phyloP scores from a whole-genome alignment of 2,797 vertebrate species.

The Enteromius treurensis region DNA sequence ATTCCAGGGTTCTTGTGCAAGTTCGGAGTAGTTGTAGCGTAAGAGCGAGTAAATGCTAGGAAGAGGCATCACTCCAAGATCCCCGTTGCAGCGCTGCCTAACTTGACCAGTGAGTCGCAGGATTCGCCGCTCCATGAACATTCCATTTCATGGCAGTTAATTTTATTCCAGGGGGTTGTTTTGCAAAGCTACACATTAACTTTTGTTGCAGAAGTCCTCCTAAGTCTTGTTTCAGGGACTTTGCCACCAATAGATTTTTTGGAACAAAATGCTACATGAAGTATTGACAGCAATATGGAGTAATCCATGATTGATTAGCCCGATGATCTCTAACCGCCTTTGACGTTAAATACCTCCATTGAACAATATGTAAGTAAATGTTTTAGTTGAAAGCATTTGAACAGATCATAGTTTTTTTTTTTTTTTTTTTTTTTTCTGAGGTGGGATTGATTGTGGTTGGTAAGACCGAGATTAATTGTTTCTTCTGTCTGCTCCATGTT shows the following conservation, averaged over 20 bases:
- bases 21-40: constrained; percentile 13
- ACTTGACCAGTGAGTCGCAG: background rate
- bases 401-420: background rate
- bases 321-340: background rate
- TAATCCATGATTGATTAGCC: constrained; percentile 15
- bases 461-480: constrained; percentile 7
- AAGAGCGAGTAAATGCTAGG: background rate
- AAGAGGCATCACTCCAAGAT: constrained; percentile 18
- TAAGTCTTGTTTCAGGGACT: constrained; percentile 14
- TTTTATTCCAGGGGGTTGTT: constrained; percentile 24
- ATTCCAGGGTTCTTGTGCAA: background rate
- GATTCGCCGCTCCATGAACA: constrained; percentile 2
- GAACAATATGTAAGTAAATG: constrained; percentile 13
- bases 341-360: constrained; percentile 19
- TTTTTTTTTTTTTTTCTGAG: background rate
- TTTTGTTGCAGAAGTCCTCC: constrained; percentile 3
- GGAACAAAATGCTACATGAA: constrained; percentile 38
- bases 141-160: constrained; percentile 21
- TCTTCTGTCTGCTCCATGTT: constrained; percentile 8
- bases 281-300: constrained; percentile 39
- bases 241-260: constrained; percentile 6
- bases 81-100: constrained; percentile 24
- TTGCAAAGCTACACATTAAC: constrained; percentile 14
- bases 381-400: constrained; percentile 27
- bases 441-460: background rate